Evolutionary conservation across 2,888 invertebrate genomes (phyloP).

Genomic region (Pheosia tremula): DNA sequence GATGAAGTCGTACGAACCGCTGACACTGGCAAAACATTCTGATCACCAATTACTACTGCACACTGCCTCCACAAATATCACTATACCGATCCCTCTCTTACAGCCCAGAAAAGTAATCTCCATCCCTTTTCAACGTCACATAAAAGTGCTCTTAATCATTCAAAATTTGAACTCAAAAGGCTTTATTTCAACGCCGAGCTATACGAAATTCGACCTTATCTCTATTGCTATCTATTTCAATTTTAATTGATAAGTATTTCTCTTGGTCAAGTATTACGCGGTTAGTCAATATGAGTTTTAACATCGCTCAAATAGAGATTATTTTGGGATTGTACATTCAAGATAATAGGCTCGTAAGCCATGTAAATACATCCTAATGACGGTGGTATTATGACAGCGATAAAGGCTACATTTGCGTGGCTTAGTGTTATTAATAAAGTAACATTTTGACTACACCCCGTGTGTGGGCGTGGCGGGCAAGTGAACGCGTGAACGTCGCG

Average conservation of each 20-base stretch:
- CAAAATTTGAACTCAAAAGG: constrained; percentile 27
- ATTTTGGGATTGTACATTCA: constrained; percentile 7
- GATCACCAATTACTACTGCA: constrained; percentile 81
- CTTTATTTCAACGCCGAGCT: constrained; percentile 4
- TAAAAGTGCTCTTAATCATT: constrained; percentile 70
- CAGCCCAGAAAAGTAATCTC: constrained; percentile 4
- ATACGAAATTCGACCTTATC: constrained; percentile 15
- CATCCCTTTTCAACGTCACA: constrained; percentile 48
- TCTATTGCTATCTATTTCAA: accelerated
- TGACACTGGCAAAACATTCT: constrained; percentile 79
- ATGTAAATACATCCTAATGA: constrained; percentile 47
- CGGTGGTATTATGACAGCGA: constrained; percentile 62
- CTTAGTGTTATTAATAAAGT: constrained; percentile 69
- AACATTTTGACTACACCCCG: constrained; percentile 77
- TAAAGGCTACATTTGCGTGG: constrained; percentile 75
- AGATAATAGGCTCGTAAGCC: constrained; percentile 29
- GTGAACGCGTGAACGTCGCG: constrained; percentile 59
- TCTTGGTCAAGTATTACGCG: not conserved
- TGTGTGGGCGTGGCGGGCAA: constrained; percentile 75
- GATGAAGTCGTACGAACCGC: constrained; percentile 72
- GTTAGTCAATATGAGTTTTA: constrained; percentile 19
- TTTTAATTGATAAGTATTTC: not conserved
- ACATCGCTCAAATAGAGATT: not conserved
- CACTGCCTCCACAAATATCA: constrained; percentile 66
- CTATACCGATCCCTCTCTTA: constrained; percentile 33